A percentile compares a stretch with the other conserved stretches of the same genome.
These are phyloP conservation scores for Trachymyrmex cornetzi DNA, from an alignment of 1,140 invertebrate genomes.

Conservation along the genomic window DNA sequence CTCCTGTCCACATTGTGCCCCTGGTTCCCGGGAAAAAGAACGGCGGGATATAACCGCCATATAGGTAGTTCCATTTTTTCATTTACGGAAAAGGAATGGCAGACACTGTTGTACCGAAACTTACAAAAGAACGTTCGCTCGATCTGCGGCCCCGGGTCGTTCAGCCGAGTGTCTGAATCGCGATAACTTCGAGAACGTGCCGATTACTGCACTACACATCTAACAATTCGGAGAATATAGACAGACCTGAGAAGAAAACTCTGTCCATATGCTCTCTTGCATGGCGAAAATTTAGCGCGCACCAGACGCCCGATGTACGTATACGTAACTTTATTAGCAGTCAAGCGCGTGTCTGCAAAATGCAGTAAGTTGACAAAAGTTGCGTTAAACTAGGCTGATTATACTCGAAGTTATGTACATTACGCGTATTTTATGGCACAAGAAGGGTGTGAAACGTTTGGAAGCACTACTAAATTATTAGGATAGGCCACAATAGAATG, in stretches of 20 bases:
- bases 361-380: slow-evolving; percentile 39
- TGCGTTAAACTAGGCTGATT: slow-evolving; percentile 43
- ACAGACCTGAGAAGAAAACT: not conserved
- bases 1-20: not conserved
- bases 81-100: slow-evolving; percentile 61
- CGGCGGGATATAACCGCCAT: slow-evolving; percentile 24
- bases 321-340: slow-evolving; percentile 52
- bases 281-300: not conserved
- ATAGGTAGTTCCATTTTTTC: slow-evolving; percentile 45
- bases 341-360: slow-evolving; percentile 31
- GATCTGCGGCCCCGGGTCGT: not conserved
- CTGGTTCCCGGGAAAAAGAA: not conserved
- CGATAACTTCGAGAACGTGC: slow-evolving; percentile 31
- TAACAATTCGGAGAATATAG: slow-evolving; percentile 3
- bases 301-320: slow-evolving; percentile 31
- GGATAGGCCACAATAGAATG: not conserved
- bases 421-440: slow-evolving; percentile 35
- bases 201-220: slow-evolving; percentile 63
- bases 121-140: slow-evolving; percentile 65
- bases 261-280: not conserved
- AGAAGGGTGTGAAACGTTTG: not conserved
- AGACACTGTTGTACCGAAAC: slow-evolving; percentile 71
- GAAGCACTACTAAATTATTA: not conserved
- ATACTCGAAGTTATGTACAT: slow-evolving; percentile 27
- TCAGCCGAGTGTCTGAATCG: slow-evolving; percentile 29